A percentile compares a stretch with the other conserved stretches of the same genome.
Evolutionary conservation across 2,113 vertebrate genomes (phyloP).

Genomic region (Pristiophorus japonicus): DNA sequence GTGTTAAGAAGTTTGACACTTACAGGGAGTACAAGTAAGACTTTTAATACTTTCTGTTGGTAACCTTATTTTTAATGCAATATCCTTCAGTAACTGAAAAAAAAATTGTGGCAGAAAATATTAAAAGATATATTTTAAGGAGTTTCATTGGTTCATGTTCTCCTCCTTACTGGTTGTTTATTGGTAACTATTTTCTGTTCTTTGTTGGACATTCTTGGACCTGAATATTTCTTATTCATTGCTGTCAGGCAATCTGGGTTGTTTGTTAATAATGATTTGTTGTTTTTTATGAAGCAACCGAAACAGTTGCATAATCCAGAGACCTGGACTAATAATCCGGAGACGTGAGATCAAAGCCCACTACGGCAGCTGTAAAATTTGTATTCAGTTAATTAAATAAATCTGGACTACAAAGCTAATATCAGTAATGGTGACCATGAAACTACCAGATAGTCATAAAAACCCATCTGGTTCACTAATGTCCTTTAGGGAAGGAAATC

Average conservation of each 20-base stretch:
- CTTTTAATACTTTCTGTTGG: background rate
- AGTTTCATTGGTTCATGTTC: background rate
- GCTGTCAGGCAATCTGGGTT: background rate
- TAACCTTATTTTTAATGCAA: background rate
- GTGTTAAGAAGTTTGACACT: background rate
- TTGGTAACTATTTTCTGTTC: background rate
- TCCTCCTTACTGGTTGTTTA: background rate
- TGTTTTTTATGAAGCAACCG: background rate
- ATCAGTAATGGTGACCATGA: too few relatives aligned
- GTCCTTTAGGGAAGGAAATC: too few relatives aligned
- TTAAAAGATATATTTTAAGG: background rate
- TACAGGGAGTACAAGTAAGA: background rate
- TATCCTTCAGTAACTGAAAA: background rate
- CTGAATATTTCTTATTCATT: background rate
- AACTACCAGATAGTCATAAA: too few relatives aligned
- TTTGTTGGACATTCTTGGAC: background rate
- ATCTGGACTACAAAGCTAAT: too few relatives aligned
- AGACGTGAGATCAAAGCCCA: too few relatives aligned
- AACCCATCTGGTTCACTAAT: too few relatives aligned
- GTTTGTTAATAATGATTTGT: background rate
- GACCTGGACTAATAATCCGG: too few relatives aligned
- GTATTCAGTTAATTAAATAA: too few relatives aligned
- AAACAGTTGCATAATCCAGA: too few relatives aligned
- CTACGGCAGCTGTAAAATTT: too few relatives aligned
- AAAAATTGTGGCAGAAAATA: background rate